Conservation (phyloP, 2,797 vertebrate species). For the Gadopsis bispinosus region DNA sequence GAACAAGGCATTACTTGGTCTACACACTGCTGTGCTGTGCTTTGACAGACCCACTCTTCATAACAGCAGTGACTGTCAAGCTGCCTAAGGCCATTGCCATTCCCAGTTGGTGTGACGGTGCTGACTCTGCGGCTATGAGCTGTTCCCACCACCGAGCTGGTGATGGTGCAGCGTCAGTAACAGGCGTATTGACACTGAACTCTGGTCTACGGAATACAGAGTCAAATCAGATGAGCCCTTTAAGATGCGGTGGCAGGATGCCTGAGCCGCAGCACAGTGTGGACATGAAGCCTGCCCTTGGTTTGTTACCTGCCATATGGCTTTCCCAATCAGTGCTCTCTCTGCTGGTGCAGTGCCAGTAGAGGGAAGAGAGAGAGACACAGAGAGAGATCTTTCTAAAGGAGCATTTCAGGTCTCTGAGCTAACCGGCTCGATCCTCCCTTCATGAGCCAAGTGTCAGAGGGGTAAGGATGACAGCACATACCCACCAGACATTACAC, state of each 20-base stretch:
- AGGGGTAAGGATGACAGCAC: slow-evolving; percentile 9
- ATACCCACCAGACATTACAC: slow-evolving; percentile 10
- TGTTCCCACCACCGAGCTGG: slow-evolving; percentile 23
- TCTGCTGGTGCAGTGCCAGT: slow-evolving; percentile 63
- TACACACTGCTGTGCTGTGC: background rate
- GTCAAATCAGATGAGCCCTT: slow-evolving; percentile 63
- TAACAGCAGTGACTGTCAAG: slow-evolving; percentile 40
- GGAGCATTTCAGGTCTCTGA: slow-evolving; percentile 45
- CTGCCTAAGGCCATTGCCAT: slow-evolving; percentile 30
- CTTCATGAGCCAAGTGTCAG: slow-evolving; percentile 42
- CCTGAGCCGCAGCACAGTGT: slow-evolving; percentile 60
- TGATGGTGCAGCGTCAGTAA: slow-evolving; percentile 46
- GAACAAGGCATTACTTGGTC: slow-evolving; percentile 30
- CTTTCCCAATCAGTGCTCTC: slow-evolving; percentile 70
- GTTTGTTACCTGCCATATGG: slow-evolving; percentile 82
- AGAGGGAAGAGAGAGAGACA: background rate
- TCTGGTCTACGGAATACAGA: slow-evolving; percentile 35
- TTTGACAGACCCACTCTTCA: slow-evolving; percentile 10
- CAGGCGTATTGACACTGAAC: slow-evolving; percentile 44
- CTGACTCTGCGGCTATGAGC: slow-evolving; percentile 42
- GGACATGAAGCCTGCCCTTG: slow-evolving; percentile 69
- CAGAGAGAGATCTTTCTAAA: slow-evolving; percentile 9
- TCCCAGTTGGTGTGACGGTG: slow-evolving; percentile 41
- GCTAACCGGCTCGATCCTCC: slow-evolving; percentile 30
- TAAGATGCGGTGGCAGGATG: slow-evolving; percentile 66